Percentiles rank a stretch among this genome's conserved stretches.
phyloP scores from a whole-genome alignment of 1,140 invertebrate species.

The Drosophila rufa region DNA sequence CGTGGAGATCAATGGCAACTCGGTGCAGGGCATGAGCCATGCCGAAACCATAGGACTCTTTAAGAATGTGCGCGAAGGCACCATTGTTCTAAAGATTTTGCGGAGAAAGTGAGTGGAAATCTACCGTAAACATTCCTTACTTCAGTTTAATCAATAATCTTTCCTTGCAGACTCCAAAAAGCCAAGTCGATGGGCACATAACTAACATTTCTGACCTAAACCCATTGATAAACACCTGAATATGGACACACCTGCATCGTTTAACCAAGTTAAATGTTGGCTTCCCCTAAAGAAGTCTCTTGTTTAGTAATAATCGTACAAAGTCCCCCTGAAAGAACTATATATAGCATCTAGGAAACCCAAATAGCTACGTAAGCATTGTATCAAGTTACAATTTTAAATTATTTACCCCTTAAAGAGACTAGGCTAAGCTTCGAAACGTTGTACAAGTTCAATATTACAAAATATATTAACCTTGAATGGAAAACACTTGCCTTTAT shows the following conservation, averaged over 20 bases:
- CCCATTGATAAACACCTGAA: constrained; percentile 30
- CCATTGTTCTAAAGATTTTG: constrained; percentile 93
- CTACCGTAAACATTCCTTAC: neutral
- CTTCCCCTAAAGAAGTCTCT: constrained; percentile 18
- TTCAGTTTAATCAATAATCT: neutral
- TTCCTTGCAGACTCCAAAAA: constrained; percentile 69
- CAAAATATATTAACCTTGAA: constrained; percentile 38
- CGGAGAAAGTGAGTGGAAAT: constrained; percentile 87
- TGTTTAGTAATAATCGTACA: constrained; percentile 63
- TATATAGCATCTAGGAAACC: constrained; percentile 27
- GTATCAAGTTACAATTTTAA: constrained; percentile 59
- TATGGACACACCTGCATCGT: constrained; percentile 20
- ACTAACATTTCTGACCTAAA: constrained; percentile 14
- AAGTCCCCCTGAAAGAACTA: constrained; percentile 41
- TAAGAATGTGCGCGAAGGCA: constrained; percentile 94
- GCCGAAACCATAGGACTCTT: constrained; percentile 95
- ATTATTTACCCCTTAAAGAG: constrained; percentile 53
- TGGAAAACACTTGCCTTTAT: neutral
- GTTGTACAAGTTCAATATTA: constrained; percentile 54
- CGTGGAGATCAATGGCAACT: constrained; percentile 93
- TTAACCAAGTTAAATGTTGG: constrained; percentile 31
- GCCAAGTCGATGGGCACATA: constrained; percentile 82
- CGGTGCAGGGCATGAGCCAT: constrained; percentile 94
- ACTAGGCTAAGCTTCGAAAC: constrained; percentile 51
- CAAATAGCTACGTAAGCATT: constrained; percentile 36